Base-by-base conservation (phyloP, 2,888 invertebrate species). In the Psococerastis gibbosa region DNA sequence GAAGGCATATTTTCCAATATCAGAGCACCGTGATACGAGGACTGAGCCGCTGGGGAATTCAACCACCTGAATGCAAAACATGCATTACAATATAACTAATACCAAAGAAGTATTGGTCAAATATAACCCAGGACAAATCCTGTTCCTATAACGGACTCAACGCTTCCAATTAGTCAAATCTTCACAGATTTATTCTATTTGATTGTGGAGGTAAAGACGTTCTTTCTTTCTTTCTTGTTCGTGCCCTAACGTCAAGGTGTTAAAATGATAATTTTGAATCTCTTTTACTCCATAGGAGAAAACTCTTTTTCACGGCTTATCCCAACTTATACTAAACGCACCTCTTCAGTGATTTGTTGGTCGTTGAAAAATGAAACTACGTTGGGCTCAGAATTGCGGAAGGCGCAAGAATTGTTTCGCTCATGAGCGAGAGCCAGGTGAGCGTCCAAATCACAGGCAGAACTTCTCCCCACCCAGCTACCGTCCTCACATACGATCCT, bases 1-100 rank as follows among this genome's bases (percentile, higher is more conserved):
- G 70, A 85, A 72, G 0, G 75, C 73, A 56, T 76, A 87, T 60
- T 87, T 87, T n/a, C 87, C 87, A 42, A 87, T 84, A 55, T 87
- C 85, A 22, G 69, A 68, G 57, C 87, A 87, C 51, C 85, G 74
- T 43, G 69, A 71, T 20, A 67, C 57, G 55, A 70, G 52, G 2
- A 59, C 50, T 45, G 16, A 34, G n/a, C 34, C 35, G 22, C 32
- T 31, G 11, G 22, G 20, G 15, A 31, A 16, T 5, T 20, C 17
- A 17, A 3, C 22, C 35, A 20, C 15, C 22, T 16, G 27, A 6
- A 11, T 9, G 11, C 6, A 6, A 27, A 34, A 13, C 6, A 34
- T 34, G 6, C 16, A 34, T 13, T 34, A 34, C 6, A 34, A 34
- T 9, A 6, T 9, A 27, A 27, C 27, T 27, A 22, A 35, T n/a